These are phyloP conservation scores for Neoscelio sp. DNA, from an alignment of 2,888 invertebrate species.

Conservation along the genomic window DNA sequence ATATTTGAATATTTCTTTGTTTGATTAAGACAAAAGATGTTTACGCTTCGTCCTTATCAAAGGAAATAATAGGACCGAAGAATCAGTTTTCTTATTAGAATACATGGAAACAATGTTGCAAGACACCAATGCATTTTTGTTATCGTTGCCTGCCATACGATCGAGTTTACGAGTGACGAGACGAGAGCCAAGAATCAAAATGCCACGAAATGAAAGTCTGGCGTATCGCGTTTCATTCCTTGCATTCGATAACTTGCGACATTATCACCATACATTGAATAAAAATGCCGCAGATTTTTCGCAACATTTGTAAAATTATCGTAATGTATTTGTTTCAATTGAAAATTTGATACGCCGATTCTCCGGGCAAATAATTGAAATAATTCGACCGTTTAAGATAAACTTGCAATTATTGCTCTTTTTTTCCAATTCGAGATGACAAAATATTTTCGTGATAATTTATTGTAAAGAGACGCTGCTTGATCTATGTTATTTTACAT, in stretches of 20 bases:
- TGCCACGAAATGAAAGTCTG: slow-evolving; percentile 63
- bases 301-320: slow-evolving; percentile 63
- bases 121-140: slow-evolving; percentile 67
- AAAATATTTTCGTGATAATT: background rate
- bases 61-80: slow-evolving; percentile 35
- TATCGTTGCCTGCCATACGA: slow-evolving; percentile 74
- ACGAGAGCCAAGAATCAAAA: slow-evolving; percentile 64
- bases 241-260: slow-evolving; percentile 63
- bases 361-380: slow-evolving; percentile 46
- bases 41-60: no score
- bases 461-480: background rate
- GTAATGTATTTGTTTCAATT: slow-evolving; percentile 58
- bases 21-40: no score
- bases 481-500: slow-evolving; percentile 15
- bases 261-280: slow-evolving; percentile 65
- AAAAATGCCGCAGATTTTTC: slow-evolving; percentile 58
- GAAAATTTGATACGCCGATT: slow-evolving; percentile 30
- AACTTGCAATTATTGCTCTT: background rate
- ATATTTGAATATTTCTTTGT: no score
- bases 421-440: background rate
- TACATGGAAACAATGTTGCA: slow-evolving; percentile 66
- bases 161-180: slow-evolving; percentile 73
- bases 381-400: slow-evolving; percentile 44
- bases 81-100: slow-evolving; percentile 44
- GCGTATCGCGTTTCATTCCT: slow-evolving; percentile 64